Evolutionary conservation across 92 coral and sea anemone species (phyloP).

Genomic region (Bergia puertoricense): DNA sequence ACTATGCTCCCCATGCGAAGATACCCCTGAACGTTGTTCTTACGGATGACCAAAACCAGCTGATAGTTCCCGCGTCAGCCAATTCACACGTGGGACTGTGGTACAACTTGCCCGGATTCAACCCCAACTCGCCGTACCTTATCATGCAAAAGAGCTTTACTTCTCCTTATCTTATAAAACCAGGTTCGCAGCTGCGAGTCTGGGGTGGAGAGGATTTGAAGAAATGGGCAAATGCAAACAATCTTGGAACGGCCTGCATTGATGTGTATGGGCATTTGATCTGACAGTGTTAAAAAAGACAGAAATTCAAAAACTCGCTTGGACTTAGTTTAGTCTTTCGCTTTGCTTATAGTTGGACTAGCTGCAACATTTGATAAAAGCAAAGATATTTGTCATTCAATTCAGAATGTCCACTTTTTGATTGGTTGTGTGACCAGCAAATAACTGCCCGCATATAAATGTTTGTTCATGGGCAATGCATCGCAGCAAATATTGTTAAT

Average conservation of each 20-base stretch:
- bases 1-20: neutral
- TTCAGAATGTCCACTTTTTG: too few relatives aligned
- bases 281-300: neutral
- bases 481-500: too few relatives aligned
- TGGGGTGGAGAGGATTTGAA: constrained; percentile 12
- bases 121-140: neutral
- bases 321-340: too few relatives aligned
- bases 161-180: constrained; percentile 5
- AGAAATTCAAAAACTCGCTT: too few relatives aligned
- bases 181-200: constrained; percentile 8
- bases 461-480: too few relatives aligned
- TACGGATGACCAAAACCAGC: constrained; percentile 7
- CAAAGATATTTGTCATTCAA: too few relatives aligned
- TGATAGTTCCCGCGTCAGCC: constrained; percentile 13
- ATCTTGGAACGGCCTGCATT: constrained; percentile 1
- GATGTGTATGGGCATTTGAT: constrained; percentile 11
- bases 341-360: too few relatives aligned
- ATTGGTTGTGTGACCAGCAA: too few relatives aligned
- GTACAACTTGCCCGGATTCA: neutral
- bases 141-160: constrained; percentile 12
- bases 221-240: neutral
- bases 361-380: too few relatives aligned
- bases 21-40: neutral
- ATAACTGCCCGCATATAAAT: too few relatives aligned
- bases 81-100: constrained; percentile 4